Percentiles rank a stretch among this genome's conserved stretches.
Evolutionary conservation across 2,113 vertebrate species (phyloP).

Genomic region (Ursus arctos): DNA sequence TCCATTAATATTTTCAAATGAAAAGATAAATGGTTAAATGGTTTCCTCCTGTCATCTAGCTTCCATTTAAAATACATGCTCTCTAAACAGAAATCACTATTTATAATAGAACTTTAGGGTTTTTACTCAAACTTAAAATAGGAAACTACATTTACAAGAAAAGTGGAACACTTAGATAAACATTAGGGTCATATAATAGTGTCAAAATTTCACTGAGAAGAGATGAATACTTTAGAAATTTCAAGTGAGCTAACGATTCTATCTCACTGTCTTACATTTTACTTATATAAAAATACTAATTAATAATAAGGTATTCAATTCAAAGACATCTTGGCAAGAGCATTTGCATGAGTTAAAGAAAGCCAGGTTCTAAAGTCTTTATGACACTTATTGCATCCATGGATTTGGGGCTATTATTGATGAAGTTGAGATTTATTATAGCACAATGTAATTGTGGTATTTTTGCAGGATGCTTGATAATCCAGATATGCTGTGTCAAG

Average conservation of each 20-base stretch:
- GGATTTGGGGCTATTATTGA: not conserved
- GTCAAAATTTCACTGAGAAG: not conserved
- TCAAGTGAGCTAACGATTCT: not conserved
- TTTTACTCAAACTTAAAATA: not conserved
- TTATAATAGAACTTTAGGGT: not conserved
- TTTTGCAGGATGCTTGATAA: not conserved
- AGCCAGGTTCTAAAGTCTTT: not conserved
- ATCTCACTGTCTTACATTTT: not conserved
- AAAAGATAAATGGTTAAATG: not conserved
- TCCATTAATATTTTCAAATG: slow-evolving; percentile 28
- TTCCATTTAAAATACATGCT: not conserved
- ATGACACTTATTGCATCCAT: not conserved
- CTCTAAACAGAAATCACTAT: not conserved
- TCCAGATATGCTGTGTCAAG: not conserved
- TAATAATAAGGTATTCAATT: not conserved
- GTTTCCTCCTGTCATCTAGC: not conserved
- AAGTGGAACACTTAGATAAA: not conserved
- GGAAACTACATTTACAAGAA: not conserved
- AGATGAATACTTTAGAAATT: not conserved
- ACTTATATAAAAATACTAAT: not conserved
- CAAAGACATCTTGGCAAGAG: not conserved
- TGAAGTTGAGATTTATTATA: not conserved
- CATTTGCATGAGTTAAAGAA: not conserved
- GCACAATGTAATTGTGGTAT: not conserved
- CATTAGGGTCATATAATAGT: not conserved